A percentile compares a stretch with the other conserved stretches of the same genome.
phyloP scores from a whole-genome alignment of 2,113 vertebrate genomes.

The Synchiropus splendidus region DNA sequence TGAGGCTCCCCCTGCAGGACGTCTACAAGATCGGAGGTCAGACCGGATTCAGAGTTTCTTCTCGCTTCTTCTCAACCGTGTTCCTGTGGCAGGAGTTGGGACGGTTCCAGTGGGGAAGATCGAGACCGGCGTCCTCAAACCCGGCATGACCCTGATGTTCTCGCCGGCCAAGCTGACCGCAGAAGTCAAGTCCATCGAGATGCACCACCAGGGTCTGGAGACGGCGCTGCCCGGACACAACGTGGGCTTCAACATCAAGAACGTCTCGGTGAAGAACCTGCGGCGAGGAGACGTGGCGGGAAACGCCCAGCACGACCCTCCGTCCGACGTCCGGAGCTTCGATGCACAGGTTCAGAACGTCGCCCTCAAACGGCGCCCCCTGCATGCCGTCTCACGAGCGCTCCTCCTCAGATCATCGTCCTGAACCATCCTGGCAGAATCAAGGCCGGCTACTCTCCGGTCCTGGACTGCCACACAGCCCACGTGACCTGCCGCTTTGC shows the following conservation, averaged over 20 bases:
- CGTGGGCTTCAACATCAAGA: conserved; percentile 70
- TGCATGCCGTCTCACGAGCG: neutral
- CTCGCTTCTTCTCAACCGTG: too few species aligned
- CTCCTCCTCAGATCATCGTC: conserved; percentile 61
- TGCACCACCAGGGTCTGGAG: conserved; percentile 62
- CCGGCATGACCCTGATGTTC: conserved; percentile 68
- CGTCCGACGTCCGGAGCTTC: conserved; percentile 61
- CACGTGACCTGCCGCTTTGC: conserved; percentile 71
- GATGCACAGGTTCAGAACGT: conserved; percentile 57
- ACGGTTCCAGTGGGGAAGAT: conserved; percentile 62
- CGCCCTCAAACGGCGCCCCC: too few species aligned
- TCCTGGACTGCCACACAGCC: conserved; percentile 74
- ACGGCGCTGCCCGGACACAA: conserved; percentile 64
- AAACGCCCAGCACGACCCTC: conserved; percentile 69
- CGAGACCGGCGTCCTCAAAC: conserved; percentile 67
- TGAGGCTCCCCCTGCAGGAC: conserved; percentile 72
- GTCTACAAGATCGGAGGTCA: conserved; percentile 76
- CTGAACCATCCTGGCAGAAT: conserved; percentile 75
- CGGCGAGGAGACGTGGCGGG: conserved; percentile 61
- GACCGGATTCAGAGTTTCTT: neutral
- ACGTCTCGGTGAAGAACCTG: conserved; percentile 64
- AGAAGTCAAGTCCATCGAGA: conserved; percentile 69
- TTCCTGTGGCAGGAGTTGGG: conserved; percentile 53
- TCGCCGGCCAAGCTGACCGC: conserved; percentile 60
- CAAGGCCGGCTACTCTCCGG: conserved; percentile 67